These are phyloP conservation scores for Macrochelys suwanniensis DNA, from an alignment of 2,797 vertebrate species.

Conservation along the genomic window DNA sequence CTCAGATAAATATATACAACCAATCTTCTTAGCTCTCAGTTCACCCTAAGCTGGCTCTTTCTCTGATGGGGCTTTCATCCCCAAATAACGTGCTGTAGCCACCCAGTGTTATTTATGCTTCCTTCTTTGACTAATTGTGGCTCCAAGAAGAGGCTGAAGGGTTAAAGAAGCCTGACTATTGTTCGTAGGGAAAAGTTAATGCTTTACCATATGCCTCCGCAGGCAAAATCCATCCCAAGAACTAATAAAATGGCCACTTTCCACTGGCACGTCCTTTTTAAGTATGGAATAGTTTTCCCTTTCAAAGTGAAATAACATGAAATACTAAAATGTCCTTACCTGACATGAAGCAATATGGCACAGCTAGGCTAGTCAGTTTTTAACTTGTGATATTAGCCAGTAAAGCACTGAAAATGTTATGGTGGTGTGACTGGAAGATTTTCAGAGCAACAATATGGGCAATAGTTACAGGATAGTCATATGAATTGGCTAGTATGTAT, in stretches of 20 bases:
- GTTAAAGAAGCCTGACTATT: background rate
- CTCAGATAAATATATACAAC: conserved; percentile 59
- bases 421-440: background rate
- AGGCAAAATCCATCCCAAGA: background rate
- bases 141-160: background rate
- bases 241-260: background rate
- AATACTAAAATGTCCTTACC: background rate
- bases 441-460: background rate
- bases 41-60: background rate
- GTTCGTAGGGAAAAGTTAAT: background rate
- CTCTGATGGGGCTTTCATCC: background rate
- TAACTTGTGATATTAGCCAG: background rate
- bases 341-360: background rate
- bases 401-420: background rate
- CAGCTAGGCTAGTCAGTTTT: background rate
- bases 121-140: background rate
- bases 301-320: accelerated
- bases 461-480: background rate
- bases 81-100: background rate
- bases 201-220: background rate
- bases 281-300: background rate
- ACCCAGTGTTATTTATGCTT: background rate
- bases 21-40: conserved; percentile 24
- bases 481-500: background rate
- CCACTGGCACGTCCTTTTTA: background rate